A percentile compares a stretch with the other conserved stretches of the same genome.
These are phyloP conservation scores for Catagonus wagneri DNA, from an alignment of 2,113 vertebrate species.

Conservation along the genomic window DNA sequence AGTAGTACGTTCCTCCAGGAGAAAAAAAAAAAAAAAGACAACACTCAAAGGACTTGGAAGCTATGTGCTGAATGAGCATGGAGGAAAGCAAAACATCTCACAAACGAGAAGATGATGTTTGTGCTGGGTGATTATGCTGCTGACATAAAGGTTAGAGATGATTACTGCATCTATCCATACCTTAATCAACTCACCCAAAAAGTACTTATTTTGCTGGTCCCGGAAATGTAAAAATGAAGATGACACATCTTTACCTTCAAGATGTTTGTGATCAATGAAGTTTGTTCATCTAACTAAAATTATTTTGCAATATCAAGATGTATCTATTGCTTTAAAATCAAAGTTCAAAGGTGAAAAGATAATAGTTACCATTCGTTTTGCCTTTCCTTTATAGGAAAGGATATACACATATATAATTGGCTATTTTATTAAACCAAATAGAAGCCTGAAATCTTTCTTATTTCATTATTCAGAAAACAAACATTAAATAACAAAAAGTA, in stretches of 20 bases:
- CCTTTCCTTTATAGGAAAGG: background rate
- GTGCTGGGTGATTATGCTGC: background rate
- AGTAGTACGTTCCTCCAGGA: background rate
- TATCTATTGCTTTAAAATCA: background rate
- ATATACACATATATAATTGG: background rate
- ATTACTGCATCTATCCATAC: background rate
- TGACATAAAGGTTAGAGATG: background rate
- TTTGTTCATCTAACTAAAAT: constrained; percentile 5
- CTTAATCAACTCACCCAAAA: background rate
- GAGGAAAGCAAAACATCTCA: background rate
- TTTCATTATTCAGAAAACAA: constrained; percentile 31
- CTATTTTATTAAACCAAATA: constrained; percentile 1
- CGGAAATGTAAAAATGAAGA: background rate
- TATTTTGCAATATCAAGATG: background rate
- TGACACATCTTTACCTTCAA: background rate
- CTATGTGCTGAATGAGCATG: background rate
- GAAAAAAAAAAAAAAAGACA: background rate
- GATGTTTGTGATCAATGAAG: background rate
- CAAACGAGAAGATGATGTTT: background rate
- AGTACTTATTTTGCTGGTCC: background rate
- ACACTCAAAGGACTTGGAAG: background rate
- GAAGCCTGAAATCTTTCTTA: background rate
- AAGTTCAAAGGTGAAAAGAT: background rate
- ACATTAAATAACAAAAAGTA: constrained; percentile 13
- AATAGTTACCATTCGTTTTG: background rate